phyloP scores from a whole-genome alignment of 2,797 vertebrate genomes.

The Lutjanus campechanus region DNA sequence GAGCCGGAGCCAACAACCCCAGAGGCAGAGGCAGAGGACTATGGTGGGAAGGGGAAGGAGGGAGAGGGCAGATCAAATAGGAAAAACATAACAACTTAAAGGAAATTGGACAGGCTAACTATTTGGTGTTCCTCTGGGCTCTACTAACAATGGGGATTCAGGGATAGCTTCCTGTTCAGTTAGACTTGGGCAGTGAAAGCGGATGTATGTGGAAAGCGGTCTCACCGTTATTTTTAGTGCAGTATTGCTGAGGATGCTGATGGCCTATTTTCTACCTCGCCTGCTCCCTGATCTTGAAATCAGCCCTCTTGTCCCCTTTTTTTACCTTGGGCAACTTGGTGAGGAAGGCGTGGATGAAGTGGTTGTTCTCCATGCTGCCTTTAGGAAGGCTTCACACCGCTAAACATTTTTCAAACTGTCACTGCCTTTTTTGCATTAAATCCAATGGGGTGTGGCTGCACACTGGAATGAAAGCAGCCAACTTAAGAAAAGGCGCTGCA shows the following conservation, averaged over 20 bases:
- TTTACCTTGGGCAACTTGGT: constrained; percentile 15
- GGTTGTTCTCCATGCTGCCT: constrained; percentile 18
- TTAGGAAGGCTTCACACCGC: constrained; percentile 10
- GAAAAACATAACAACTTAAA: constrained; percentile 58
- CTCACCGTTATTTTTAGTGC: constrained; percentile 66
- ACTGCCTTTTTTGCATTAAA: constrained; percentile 14
- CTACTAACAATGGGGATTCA: constrained; percentile 66
- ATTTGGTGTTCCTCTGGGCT: constrained; percentile 51
- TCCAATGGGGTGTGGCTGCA: constrained; percentile 12
- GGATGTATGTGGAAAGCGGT: constrained; percentile 60
- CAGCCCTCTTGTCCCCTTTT: constrained; percentile 35
- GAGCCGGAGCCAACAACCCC: constrained; percentile 47
- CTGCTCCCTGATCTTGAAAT: constrained; percentile 58
- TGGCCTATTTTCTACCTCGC: constrained; percentile 66
- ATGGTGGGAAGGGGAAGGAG: constrained; percentile 4
- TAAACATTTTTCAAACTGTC: constrained; percentile 28
- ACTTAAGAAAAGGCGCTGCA: constrained; percentile 6
- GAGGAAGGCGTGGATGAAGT: constrained; percentile 17
- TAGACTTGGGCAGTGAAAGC: constrained; percentile 57
- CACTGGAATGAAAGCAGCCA: constrained; percentile 35
- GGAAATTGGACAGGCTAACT: constrained; percentile 61
- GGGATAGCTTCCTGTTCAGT: constrained; percentile 68
- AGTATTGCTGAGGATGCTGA: constrained; percentile 56
- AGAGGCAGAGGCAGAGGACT: constrained; percentile 27
- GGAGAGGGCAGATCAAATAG: constrained; percentile 48